Evolutionary conservation across 2,888 invertebrate genomes (phyloP), one percentile per base, ranked within the genome.

Genomic region (Pomacea canaliculata): DNA sequence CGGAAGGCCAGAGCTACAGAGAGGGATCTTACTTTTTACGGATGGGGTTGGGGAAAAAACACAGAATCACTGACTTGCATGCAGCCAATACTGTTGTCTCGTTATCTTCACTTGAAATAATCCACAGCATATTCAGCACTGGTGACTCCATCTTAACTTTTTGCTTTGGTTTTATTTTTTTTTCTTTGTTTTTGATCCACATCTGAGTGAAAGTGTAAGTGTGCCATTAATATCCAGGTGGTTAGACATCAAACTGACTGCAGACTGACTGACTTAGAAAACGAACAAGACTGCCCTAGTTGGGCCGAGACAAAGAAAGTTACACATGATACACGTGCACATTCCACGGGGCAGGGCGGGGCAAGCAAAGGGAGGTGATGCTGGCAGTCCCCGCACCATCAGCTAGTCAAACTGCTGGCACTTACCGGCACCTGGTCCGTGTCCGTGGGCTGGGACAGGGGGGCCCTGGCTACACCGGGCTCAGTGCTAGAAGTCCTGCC

Each of bases 391-490:
- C 46, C 59, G 49, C 56, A 56, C 72, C 77, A 80, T 81, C 80
- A 81, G 76, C 80, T 80, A 77, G 77, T 78, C 73, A 78, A 75
- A 79, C 71, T 68, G 75, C 70, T 80, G 76, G 78, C 76, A 84
- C 85, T 86, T 86, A 85, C 86, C 84, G 81, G 83, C 74, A 81
- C 82, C 73, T 81, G 80, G 73, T 84, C 84, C 70, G 81, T 80
- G 71, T 84, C 83, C 68, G 82, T 69, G 63, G 72, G 70, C 77
- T 82, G 79, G 79, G 81, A 76, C 79, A 81, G 76, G 79, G 79
- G 75, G 70, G 78, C 70, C 78, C 81, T 77, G 73, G 65, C 78
- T 70, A 81, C 74, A 77, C 73, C 73, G 73, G 71, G 62, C 49
- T 73, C 81, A 23, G 76, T 78, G 62, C 74, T 70, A 70, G 69